Percentiles rank a stretch among this genome's conserved stretches.
Conservation (phyloP, 2,888 invertebrate species). For the Mystacides longicornis region DNA sequence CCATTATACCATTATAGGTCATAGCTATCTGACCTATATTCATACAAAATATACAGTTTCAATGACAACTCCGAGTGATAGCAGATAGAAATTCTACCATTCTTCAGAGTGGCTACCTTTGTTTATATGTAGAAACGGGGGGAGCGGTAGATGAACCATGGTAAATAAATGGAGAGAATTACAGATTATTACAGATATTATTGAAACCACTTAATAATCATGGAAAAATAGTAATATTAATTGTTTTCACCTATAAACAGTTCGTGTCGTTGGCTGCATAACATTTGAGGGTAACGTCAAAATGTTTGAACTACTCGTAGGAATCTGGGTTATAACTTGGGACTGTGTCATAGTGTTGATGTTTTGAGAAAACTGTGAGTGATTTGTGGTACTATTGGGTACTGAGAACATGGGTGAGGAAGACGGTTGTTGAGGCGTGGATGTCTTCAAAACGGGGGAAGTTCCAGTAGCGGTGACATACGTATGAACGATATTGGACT, state of each 20-base stretch:
- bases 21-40: too few species aligned
- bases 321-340: constrained; percentile 16
- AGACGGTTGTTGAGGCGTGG: constrained; percentile 11
- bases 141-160: too few species aligned
- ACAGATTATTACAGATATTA: too few species aligned
- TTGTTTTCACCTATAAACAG: constrained; percentile 22
- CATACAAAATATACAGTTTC: too few species aligned
- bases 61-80: too few species aligned
- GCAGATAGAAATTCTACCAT: too few species aligned
- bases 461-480: constrained; percentile 16
- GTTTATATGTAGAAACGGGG: too few species aligned
- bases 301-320: constrained; percentile 35
- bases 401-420: constrained; percentile 17
- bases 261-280: constrained; percentile 20
- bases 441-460: constrained; percentile 16
- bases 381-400: constrained; percentile 10
- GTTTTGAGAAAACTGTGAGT: constrained; percentile 17
- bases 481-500: constrained; percentile 20
- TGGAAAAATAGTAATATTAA: too few species aligned
- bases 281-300: constrained; percentile 33
- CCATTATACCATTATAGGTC: too few species aligned
- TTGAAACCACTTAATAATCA: too few species aligned
- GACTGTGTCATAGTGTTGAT: constrained; percentile 19
- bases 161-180: too few species aligned
- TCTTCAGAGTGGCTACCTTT: too few species aligned